These are phyloP conservation scores for Sitodiplosis mosellana DNA, from an alignment of 1,140 invertebrate genomes.

Conservation along the genomic window DNA sequence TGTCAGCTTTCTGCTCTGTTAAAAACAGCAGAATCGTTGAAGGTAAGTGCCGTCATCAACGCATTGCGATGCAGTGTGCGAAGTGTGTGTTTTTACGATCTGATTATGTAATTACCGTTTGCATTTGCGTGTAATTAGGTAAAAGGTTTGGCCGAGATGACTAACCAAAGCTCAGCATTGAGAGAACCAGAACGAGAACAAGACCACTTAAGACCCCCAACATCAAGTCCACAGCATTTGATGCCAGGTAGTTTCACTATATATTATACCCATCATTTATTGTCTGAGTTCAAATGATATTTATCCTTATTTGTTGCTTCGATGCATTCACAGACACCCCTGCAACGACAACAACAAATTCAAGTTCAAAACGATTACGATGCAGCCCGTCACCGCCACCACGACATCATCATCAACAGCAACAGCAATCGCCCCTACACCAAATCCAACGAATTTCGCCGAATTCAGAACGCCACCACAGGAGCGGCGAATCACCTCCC, in stretches of 20 bases:
- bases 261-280: not conserved
- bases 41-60: conserved; percentile 30
- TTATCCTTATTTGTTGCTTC: not conserved
- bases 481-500: not conserved
- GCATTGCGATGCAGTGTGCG: not conserved
- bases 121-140: conserved; percentile 28
- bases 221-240: conserved; percentile 6
- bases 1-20: conserved; percentile 76
- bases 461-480: too few species aligned
- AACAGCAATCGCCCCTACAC: conserved; percentile 4
- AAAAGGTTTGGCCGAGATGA: conserved; percentile 82
- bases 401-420: conserved; percentile 7
- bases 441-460: not conserved
- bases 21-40: conserved; percentile 82
- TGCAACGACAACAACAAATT: conserved; percentile 2
- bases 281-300: not conserved
- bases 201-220: conserved; percentile 21
- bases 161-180: conserved; percentile 46
- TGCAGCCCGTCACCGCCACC: conserved; percentile 22
- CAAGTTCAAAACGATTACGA: conserved; percentile 6
- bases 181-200: conserved; percentile 24
- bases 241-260: too few species aligned
- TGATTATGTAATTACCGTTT: not conserved
- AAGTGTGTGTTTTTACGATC: too few species aligned
- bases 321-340: not conserved